Percentiles rank a stretch among this genome's conserved stretches.
phyloP scores from a whole-genome alignment of 2,797 vertebrate species.

The Sitta carolinensis region DNA sequence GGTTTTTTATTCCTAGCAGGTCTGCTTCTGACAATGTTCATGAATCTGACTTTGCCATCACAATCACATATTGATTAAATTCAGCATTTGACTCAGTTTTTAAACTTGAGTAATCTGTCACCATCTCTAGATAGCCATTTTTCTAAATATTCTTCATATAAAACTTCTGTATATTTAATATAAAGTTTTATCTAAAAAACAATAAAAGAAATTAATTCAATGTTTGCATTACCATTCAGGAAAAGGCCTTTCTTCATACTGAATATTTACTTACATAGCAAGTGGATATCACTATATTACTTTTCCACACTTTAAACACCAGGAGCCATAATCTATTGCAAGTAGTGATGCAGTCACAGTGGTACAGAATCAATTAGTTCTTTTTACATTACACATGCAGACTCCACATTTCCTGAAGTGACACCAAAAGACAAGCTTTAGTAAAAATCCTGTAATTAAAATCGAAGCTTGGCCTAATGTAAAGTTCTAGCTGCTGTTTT shows the following conservation, averaged over 20 bases:
- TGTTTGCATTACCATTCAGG: neutral
- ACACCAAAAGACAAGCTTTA: conserved; percentile 41
- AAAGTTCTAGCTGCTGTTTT: conserved; percentile 40
- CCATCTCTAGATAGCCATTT: neutral
- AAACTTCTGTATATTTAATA: neutral
- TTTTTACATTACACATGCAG: conserved; percentile 8
- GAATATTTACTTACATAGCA: neutral
- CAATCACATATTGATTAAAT: neutral
- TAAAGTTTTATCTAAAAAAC: neutral
- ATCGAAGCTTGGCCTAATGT: conserved; percentile 5
- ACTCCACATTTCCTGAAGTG: conserved; percentile 28
- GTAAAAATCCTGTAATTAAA: conserved; percentile 58
- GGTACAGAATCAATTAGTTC: conserved; percentile 31
- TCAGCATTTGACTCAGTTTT: neutral
- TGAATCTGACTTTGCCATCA: neutral
- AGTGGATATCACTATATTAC: neutral
- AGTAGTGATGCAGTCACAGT: neutral
- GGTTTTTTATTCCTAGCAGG: conserved; percentile 6
- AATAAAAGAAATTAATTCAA: neutral
- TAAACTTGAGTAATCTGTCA: conserved; percentile 2
- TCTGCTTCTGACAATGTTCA: neutral
- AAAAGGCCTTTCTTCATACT: neutral
- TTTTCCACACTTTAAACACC: neutral
- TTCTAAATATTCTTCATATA: neutral
- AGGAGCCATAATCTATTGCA: conserved; percentile 1